Percentiles rank a stretch among this genome's conserved stretches.
These are phyloP conservation scores for Kryptolebias ocellatus DNA, from an alignment of 2,797 vertebrate species.

Conservation along the genomic window DNA sequence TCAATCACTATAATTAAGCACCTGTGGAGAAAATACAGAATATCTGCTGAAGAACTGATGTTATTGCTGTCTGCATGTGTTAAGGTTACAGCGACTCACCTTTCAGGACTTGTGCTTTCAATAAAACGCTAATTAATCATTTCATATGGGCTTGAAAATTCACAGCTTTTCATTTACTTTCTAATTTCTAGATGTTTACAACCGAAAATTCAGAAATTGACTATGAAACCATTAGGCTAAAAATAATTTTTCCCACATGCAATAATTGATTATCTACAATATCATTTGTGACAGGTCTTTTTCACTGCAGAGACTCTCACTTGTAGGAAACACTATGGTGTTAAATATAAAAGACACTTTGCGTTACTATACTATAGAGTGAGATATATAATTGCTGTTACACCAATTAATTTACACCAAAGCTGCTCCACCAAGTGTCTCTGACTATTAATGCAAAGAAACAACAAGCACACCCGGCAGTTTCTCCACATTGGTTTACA, in stretches of 20 bases:
- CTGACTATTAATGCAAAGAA: conserved; percentile 7
- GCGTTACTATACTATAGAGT: conserved; percentile 1
- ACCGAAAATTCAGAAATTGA: background rate
- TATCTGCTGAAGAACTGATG: background rate
- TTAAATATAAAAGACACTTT: conserved; percentile 8
- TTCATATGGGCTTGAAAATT: background rate
- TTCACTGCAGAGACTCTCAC: conserved; percentile 2
- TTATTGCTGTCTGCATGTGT: background rate
- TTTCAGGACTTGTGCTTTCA: conserved; percentile 11
- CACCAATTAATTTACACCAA: conserved; percentile 11
- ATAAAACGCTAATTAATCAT: conserved; percentile 26
- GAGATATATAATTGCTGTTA: conserved; percentile 21
- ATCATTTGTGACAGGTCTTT: conserved; percentile 13
- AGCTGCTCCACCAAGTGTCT: conserved; percentile 4
- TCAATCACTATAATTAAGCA: conserved; percentile 26
- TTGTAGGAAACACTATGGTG: conserved; percentile 4
- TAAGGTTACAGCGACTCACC: conserved; percentile 12
- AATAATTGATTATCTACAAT: conserved; percentile 11
- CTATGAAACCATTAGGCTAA: background rate
- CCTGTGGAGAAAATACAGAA: conserved; percentile 16
- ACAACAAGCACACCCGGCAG: conserved; percentile 14
- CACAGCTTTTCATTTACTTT: background rate
- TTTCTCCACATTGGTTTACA: conserved; percentile 18
- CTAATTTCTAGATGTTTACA: background rate
- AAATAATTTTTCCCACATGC: background rate